Evolutionary conservation across 2,797 vertebrate genomes (phyloP).

Genomic region (Melanotaenia nigrans): DNA sequence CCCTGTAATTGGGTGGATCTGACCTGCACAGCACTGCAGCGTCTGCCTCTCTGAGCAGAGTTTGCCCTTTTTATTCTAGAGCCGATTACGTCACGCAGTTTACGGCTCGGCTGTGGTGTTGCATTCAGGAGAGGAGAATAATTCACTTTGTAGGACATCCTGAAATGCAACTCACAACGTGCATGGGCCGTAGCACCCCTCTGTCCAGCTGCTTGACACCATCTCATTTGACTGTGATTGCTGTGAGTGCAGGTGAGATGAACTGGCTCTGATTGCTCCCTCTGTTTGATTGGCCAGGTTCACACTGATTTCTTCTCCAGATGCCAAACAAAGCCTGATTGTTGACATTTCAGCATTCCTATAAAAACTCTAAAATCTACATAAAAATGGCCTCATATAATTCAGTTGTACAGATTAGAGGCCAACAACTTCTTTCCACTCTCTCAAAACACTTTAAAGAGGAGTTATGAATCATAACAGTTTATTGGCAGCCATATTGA

Average conservation of each 20-base stretch:
- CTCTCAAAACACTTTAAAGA: too few species aligned
- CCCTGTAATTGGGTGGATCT: not conserved
- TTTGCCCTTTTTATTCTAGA: constrained; percentile 57
- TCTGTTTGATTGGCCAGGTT: constrained; percentile 22
- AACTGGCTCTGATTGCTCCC: constrained; percentile 29
- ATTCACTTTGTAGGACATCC: constrained; percentile 15
- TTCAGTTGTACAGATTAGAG: too few species aligned
- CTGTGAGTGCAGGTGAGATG: constrained; percentile 31
- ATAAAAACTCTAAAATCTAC: too few species aligned
- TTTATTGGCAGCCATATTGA: too few species aligned
- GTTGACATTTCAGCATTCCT: not conserved
- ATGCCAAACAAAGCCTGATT: not conserved
- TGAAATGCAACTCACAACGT: not conserved
- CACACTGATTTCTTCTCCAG: not conserved
- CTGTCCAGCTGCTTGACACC: not conserved
- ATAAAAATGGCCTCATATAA: too few species aligned
- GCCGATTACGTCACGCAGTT: constrained; percentile 62
- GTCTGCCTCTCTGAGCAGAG: constrained; percentile 40
- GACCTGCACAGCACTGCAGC: constrained; percentile 10
- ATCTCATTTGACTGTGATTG: not conserved
- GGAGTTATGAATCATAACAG: too few species aligned
- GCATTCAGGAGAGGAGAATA: constrained; percentile 20
- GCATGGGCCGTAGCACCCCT: not conserved
- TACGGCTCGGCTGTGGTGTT: constrained; percentile 42
- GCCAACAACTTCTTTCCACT: too few species aligned